Conservation (phyloP, 2,113 vertebrate genomes). For the Clinocottus analis region DNA sequence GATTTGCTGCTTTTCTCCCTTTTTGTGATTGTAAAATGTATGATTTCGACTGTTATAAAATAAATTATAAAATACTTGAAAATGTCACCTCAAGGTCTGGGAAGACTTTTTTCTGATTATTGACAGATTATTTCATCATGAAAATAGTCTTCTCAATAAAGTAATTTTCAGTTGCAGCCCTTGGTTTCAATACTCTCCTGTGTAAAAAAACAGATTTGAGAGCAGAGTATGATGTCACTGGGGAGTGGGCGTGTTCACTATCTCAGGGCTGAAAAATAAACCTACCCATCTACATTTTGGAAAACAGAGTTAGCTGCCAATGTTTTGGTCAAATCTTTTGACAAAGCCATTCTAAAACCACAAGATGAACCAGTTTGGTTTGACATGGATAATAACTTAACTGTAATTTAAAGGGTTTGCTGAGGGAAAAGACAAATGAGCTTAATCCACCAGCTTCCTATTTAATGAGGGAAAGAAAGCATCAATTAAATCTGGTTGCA, state of each 20-base stretch:
- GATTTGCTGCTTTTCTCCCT: background rate
- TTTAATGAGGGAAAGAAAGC: background rate
- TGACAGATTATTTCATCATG: too few relatives aligned
- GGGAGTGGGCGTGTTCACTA: background rate
- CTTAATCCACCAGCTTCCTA: background rate
- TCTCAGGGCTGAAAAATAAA: background rate
- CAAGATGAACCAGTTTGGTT: background rate
- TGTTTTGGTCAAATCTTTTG: background rate
- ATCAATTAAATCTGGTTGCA: too few relatives aligned
- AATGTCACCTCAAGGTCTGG: background rate
- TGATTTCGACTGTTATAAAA: background rate
- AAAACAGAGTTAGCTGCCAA: background rate
- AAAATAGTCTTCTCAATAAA: too few relatives aligned
- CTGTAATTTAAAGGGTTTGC: too few relatives aligned
- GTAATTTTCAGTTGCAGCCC: background rate
- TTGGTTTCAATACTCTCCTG: background rate
- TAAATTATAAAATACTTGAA: background rate
- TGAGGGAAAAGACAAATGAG: background rate
- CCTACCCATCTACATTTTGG: background rate
- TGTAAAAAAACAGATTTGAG: too few relatives aligned
- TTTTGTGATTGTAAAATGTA: background rate
- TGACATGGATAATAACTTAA: too few relatives aligned
- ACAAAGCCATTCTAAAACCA: background rate
- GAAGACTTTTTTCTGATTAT: background rate
- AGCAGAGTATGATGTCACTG: background rate